A percentile compares a stretch with the other conserved stretches of the same genome.
These are phyloP conservation scores for Colletes latitarsis DNA, from an alignment of 1,140 invertebrate genomes.

Conservation along the genomic window DNA sequence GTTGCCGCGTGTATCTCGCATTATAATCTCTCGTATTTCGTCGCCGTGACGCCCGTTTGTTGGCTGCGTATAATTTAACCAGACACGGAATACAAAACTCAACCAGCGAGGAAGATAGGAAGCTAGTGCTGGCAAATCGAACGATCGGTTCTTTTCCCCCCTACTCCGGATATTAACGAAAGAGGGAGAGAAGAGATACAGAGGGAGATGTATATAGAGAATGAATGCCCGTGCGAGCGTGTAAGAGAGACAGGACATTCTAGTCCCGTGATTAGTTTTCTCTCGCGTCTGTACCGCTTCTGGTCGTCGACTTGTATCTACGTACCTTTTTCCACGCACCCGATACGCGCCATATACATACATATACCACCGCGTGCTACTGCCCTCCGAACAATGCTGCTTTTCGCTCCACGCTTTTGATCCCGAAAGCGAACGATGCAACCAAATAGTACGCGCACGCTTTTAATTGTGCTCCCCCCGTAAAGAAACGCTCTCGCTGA, in stretches of 20 bases:
- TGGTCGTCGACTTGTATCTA: slow-evolving; percentile 65
- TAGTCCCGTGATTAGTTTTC: slow-evolving; percentile 32
- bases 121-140: slow-evolving; percentile 50
- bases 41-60: background rate
- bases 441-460: background rate
- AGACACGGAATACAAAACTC: slow-evolving; percentile 16
- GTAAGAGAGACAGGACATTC: slow-evolving; percentile 28
- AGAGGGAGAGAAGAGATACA: slow-evolving; percentile 43
- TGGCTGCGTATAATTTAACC: slow-evolving; percentile 22
- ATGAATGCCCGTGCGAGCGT: slow-evolving; percentile 18
- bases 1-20: slow-evolving; percentile 7
- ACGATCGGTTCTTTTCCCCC: slow-evolving; percentile 55
- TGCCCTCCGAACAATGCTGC: slow-evolving; percentile 36
- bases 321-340: slow-evolving; percentile 52
- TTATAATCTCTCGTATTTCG: background rate
- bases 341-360: slow-evolving; percentile 26
- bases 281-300: slow-evolving; percentile 59
- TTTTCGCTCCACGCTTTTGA: slow-evolving; percentile 26
- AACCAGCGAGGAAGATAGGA: slow-evolving; percentile 38
- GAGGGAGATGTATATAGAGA: slow-evolving; percentile 33
- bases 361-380: slow-evolving; percentile 25
- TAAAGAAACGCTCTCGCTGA: background rate
- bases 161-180: slow-evolving; percentile 43
- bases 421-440: slow-evolving; percentile 13
- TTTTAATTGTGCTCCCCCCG: background rate